phyloP scores from a whole-genome alignment of 2,113 vertebrate species.

The Hystrix brachyura region DNA sequence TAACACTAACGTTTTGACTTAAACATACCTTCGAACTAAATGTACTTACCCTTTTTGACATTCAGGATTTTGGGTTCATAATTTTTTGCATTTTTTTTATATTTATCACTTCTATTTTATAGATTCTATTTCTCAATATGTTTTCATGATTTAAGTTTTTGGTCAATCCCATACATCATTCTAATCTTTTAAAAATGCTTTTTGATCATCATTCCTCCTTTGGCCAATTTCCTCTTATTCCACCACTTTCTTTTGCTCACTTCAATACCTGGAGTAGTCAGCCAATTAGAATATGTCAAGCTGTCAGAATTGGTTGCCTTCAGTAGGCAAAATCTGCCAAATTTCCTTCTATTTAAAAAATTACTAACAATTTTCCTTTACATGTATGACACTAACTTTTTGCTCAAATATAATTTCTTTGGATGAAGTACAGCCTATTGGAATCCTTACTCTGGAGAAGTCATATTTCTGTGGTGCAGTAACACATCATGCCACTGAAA shows the following conservation, averaged over 20 bases:
- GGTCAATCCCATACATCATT: not conserved
- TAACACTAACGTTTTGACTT: not conserved
- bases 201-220: not conserved
- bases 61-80: not conserved
- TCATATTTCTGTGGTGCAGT: not conserved
- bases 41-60: not conserved
- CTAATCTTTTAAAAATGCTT: not conserved
- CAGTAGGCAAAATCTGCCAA: not conserved
- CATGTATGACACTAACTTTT: not conserved
- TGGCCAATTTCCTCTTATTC: constrained; percentile 5
- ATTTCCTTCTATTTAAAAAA: constrained; percentile 41
- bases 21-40: not conserved
- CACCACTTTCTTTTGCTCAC: constrained; percentile 39
- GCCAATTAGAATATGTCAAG: constrained; percentile 60
- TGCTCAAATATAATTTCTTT: not conserved
- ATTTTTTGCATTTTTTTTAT: not conserved
- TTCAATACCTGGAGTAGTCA: not conserved
- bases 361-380: constrained; percentile 3
- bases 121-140: not conserved
- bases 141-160: not conserved
- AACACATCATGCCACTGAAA: not conserved
- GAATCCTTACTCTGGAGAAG: not conserved
- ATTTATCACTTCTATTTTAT: not conserved
- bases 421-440: not conserved
- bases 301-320: constrained; percentile 25